Conservation (phyloP, 2,113 vertebrate genomes). For the Ifrita kowaldi region DNA sequence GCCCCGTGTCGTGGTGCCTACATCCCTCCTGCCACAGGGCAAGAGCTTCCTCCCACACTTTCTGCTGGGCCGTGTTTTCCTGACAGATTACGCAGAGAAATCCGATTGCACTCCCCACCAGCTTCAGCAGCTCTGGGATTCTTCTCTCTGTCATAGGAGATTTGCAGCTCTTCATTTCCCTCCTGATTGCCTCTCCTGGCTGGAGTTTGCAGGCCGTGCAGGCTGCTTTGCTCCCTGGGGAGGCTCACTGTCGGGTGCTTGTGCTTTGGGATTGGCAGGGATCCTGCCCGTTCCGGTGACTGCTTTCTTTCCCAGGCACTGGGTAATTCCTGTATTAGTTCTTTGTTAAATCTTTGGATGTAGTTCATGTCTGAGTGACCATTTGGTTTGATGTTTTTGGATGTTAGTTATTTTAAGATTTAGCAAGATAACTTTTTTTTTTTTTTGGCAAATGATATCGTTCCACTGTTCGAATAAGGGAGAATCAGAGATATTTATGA, state of each 20-base stretch:
- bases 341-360: background rate
- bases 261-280: background rate
- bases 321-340: background rate
- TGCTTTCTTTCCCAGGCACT: background rate
- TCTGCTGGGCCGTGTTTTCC: background rate
- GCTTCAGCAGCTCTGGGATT: background rate
- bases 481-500: background rate
- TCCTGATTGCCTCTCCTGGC: background rate
- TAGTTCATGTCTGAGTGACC: background rate
- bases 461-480: background rate
- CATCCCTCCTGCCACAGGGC: background rate
- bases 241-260: fast-evolving
- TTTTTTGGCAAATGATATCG: background rate
- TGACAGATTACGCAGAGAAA: background rate
- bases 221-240: background rate
- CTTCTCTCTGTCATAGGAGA: background rate
- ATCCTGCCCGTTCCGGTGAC: fast-evolving
- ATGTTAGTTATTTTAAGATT: background rate
- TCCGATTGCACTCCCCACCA: fast-evolving
- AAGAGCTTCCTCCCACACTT: background rate
- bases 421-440: background rate
- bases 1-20: fast-evolving
- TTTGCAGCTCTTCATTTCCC: background rate
- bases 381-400: background rate
- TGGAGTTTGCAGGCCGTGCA: fast-evolving